Percentiles rank a stretch among this genome's conserved stretches.
Evolutionary conservation across 2,888 invertebrate species (phyloP).

Genomic region (Pterostichus niger): DNA sequence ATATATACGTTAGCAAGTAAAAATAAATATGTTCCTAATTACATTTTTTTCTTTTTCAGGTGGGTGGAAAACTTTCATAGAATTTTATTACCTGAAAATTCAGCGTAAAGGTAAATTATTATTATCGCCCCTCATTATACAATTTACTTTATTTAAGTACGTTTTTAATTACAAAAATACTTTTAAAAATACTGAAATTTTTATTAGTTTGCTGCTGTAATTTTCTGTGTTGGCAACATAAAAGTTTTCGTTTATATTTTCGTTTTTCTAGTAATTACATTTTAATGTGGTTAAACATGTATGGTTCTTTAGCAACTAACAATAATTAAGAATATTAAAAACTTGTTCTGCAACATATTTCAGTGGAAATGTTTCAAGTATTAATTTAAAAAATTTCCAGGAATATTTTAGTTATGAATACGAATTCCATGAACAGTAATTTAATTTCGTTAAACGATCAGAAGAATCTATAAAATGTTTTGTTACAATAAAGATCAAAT

Average conservation of each 20-base stretch:
- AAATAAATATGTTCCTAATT: no score
- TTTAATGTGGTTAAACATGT: not conserved
- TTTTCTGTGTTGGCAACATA: no score
- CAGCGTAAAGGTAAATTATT: no score
- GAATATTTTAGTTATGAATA: not conserved
- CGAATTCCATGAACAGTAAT: not conserved
- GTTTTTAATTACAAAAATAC: no score
- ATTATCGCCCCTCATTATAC: no score
- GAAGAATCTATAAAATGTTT: conserved; percentile 14
- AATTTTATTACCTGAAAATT: no score
- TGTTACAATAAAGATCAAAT: conserved; percentile 14
- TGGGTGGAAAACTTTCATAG: no score
- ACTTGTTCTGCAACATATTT: not conserved
- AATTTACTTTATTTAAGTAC: no score
- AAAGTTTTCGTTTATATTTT: not conserved
- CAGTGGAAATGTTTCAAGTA: not conserved
- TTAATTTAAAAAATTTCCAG: not conserved
- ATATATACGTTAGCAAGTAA: no score
- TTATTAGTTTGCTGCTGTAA: no score
- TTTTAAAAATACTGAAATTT: no score
- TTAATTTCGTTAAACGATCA: conserved; percentile 4
- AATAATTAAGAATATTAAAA: not conserved
- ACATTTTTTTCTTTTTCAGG: no score
- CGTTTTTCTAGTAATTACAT: not conserved
- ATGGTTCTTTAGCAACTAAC: not conserved